Base-by-base conservation (phyloP, 2,113 vertebrate genomes). In the Amphiprion percula region DNA sequence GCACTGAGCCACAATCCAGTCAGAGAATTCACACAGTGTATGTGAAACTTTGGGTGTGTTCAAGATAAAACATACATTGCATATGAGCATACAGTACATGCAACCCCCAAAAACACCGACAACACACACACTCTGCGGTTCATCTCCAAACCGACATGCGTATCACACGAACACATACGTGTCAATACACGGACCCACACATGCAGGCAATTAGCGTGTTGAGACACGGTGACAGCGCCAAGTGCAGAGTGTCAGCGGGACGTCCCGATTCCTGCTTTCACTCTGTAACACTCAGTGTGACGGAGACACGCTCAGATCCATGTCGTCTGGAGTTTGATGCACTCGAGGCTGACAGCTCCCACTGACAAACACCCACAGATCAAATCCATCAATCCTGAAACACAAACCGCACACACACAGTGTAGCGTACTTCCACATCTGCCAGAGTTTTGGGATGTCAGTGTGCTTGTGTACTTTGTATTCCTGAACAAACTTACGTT, bases 241-340 rank as follows among this genome's bases (percentile, higher is more conserved):
- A 83, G 66, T 81, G 74, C 73, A 39, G 50, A 2, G 16, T 69
- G 83, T 74, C 72, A 77, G 63, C 11, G 69, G 74, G 83, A 60
- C 17, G 69, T 77, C 67, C 47, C 24, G 12, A 55, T 86, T 87
- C 77, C 85, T 71, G 88, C 74, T 78, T 84, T 75, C 50, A 77
- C 70, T 88, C 84, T 33, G 19, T 47, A 85, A 76, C 80, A 82
- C 84, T 82, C 58, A 60, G 44, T 44, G 2, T 46, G 70, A 82
- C 59, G 50, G 21, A 68, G 47, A 67, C 44, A 47, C 63, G 65
- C 61, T 46, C 59, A 24, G n/a, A 8, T 78, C 68, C 52, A 28
- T 73, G 67, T 50, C 78, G 79, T 78, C 62, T 65, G 37, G 62
- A 61, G 56, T 60, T 56, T 63, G 55, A 59, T 53, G 80, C 61